These are phyloP conservation scores for Gobio occitaniae DNA, from an alignment of 2,797 vertebrate species.

Conservation along the genomic window DNA sequence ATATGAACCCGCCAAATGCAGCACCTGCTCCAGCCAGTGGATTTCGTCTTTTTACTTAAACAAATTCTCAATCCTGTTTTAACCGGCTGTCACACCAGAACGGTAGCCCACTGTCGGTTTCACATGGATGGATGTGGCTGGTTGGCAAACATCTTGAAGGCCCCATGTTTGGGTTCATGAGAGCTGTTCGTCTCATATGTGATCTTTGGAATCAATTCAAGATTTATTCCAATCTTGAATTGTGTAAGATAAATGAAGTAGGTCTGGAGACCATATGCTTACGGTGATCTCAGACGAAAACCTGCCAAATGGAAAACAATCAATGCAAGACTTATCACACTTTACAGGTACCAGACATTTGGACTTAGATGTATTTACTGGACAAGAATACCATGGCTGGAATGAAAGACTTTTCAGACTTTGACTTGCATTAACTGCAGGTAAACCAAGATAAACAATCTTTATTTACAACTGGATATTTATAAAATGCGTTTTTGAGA, in stretches of 20 bases:
- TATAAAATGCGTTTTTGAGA: not conserved
- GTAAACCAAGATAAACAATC: conserved; percentile 16
- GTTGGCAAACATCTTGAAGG: conserved; percentile 6
- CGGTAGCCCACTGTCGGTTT: conserved; percentile 22
- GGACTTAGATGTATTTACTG: conserved; percentile 25
- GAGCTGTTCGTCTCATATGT: conserved; percentile 37
- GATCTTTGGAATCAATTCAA: conserved; percentile 18
- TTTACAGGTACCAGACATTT: conserved; percentile 36
- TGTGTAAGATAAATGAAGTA: conserved; percentile 52
- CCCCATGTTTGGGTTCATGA: conserved; percentile 42
- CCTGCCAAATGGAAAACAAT: conserved; percentile 48
- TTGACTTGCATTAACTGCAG: not conserved
- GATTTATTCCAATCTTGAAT: conserved; percentile 9
- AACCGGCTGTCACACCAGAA: not conserved
- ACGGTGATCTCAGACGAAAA: conserved; percentile 19
- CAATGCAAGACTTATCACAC: conserved; percentile 45
- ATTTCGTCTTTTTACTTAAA: conserved; percentile 21
- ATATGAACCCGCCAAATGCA: conserved; percentile 17
- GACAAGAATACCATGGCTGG: not conserved
- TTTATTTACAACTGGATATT: not conserved
- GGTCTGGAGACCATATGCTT: conserved; percentile 54
- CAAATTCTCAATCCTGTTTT: conserved; percentile 21
- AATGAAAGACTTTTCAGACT: not conserved
- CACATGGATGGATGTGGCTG: conserved; percentile 24
- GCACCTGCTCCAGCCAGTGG: conserved; percentile 17